These are phyloP conservation scores for Apoda limacodes DNA, from an alignment of 2,888 invertebrate genomes.

Conservation along the genomic window DNA sequence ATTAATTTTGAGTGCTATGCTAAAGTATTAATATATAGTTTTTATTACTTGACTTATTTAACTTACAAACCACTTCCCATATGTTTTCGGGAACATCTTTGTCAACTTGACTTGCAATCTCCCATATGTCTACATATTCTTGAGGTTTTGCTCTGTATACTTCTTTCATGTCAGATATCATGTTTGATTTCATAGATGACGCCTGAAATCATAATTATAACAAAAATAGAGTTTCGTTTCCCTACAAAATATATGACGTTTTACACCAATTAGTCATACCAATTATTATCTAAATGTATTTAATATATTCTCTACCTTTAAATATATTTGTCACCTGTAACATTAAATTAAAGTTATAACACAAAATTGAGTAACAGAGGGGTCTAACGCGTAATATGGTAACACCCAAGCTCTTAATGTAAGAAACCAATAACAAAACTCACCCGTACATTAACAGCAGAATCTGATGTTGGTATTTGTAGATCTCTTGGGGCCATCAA, in stretches of 20 bases:
- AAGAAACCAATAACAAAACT: slow-evolving; percentile 13
- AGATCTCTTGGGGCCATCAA: slow-evolving; percentile 51
- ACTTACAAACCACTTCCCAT: slow-evolving; percentile 55
- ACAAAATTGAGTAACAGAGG: too few species aligned
- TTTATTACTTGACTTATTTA: too few species aligned
- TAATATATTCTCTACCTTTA: too few species aligned
- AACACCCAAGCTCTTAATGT: too few species aligned
- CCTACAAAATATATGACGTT: neutral
- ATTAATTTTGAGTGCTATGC: too few species aligned
- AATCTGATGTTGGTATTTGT: slow-evolving; percentile 35
- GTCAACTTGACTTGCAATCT: slow-evolving; percentile 47
- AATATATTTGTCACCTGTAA: too few species aligned
- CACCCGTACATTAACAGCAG: slow-evolving; percentile 33
- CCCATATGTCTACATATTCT: slow-evolving; percentile 47
- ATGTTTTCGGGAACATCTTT: slow-evolving; percentile 54
- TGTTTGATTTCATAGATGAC: slow-evolving; percentile 31
- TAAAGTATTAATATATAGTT: too few species aligned
- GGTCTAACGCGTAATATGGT: too few species aligned
- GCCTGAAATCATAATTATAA: slow-evolving; percentile 28
- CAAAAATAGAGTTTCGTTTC: neutral
- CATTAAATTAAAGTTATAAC: too few species aligned
- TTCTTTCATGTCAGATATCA: slow-evolving; percentile 31
- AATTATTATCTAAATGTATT: too few species aligned
- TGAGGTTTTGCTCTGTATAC: slow-evolving; percentile 27
- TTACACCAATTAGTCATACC: neutral